Conservation (phyloP, 2,888 invertebrate genomes). For the Schrankia costaestrigalis region DNA sequence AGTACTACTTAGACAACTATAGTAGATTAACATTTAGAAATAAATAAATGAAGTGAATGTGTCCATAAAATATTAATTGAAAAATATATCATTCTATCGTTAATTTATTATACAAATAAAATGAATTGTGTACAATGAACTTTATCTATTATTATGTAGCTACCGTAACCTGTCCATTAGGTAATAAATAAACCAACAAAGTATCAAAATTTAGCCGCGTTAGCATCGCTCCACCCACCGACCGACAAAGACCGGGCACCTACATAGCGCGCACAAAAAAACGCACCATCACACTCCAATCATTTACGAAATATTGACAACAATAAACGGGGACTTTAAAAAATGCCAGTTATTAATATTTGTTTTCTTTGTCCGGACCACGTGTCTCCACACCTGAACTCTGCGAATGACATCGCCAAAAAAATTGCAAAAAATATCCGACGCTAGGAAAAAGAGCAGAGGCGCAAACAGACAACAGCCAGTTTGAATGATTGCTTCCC, state of each 20-base stretch:
- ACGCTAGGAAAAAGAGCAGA: slow-evolving; percentile 71
- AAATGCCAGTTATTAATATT: slow-evolving; percentile 80
- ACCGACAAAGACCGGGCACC: slow-evolving; percentile 52
- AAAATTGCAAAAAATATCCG: slow-evolving; percentile 62
- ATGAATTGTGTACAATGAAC: no score
- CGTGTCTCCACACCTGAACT: slow-evolving; percentile 79
- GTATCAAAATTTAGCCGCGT: slow-evolving; percentile 56
- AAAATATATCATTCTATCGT: no score
- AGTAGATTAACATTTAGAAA: no score
- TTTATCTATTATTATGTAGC: no score
- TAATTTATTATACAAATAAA: no score
- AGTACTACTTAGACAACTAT: no score
- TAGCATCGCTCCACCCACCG: slow-evolving; percentile 58
- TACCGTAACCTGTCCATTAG: slow-evolving; percentile 72
- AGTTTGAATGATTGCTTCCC: slow-evolving; percentile 81
- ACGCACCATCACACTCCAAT: slow-evolving; percentile 75
- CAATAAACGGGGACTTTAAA: slow-evolving; percentile 78
- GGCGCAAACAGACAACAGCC: slow-evolving; percentile 79
- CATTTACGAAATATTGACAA: slow-evolving; percentile 80
- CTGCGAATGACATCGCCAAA: slow-evolving; percentile 74
- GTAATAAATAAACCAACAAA: slow-evolving; percentile 72
- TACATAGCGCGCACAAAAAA: slow-evolving; percentile 60
- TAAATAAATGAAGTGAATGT: no score
- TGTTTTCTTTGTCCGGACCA: slow-evolving; percentile 76
- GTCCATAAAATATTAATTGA: no score